Evolutionary conservation across 2,113 vertebrate genomes (phyloP).

Genomic region (Halcyon senegalensis): DNA sequence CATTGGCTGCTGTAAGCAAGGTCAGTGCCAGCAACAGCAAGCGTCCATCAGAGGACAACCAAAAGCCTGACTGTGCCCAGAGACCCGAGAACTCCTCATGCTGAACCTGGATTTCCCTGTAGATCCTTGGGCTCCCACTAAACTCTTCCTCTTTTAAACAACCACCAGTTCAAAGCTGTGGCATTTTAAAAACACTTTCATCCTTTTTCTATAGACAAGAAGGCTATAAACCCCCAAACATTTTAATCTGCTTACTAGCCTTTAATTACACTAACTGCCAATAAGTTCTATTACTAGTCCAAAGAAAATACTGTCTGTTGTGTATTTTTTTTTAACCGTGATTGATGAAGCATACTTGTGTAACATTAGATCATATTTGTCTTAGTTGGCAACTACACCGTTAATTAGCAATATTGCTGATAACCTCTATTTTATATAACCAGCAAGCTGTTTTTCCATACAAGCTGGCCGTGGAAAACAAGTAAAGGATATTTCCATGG

Average conservation of each 20-base stretch:
- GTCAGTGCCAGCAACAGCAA: not conserved
- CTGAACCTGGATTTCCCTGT: not conserved
- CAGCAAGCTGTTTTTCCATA: constrained; percentile 69
- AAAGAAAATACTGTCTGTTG: constrained; percentile 67
- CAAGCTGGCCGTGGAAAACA: constrained; percentile 51
- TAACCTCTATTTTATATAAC: constrained; percentile 73
- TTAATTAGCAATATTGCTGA: constrained; percentile 76
- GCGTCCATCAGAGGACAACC: not conserved
- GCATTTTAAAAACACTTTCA: not conserved
- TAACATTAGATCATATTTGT: constrained; percentile 73
- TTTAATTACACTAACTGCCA: constrained; percentile 75
- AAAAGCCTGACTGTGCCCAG: not conserved
- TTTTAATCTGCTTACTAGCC: constrained; percentile 67
- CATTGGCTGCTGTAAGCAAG: not conserved
- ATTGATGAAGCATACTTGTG: constrained; percentile 68
- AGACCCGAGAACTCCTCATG: not conserved
- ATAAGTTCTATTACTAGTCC: constrained; percentile 44
- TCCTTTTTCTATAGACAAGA: not conserved
- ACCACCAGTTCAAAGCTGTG: not conserved
- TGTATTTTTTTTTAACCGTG: constrained; percentile 29
- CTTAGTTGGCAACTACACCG: constrained; percentile 71
- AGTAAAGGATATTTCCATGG: constrained; percentile 51
- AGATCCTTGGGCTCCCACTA: constrained; percentile 1
- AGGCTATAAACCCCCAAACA: constrained; percentile 25
- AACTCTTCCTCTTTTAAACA: not conserved